Evolutionary conservation across 2,888 invertebrate genomes (phyloP).

Genomic region (Monopis laevigella): DNA sequence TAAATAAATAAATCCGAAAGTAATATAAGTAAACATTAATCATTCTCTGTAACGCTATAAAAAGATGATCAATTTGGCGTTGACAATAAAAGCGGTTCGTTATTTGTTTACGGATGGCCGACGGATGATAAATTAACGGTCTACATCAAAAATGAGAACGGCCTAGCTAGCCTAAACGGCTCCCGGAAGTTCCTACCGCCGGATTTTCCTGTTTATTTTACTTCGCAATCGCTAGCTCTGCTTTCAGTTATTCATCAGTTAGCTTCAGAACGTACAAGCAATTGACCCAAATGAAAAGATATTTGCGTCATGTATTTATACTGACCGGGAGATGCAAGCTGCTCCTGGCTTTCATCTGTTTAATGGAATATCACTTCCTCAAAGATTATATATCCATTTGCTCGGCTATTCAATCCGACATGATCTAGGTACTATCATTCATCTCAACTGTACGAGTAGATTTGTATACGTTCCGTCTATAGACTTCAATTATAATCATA

Average conservation of each 20-base stretch:
- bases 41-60: too few relatives aligned
- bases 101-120: constrained; percentile 10
- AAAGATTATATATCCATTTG: too few relatives aligned
- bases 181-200: constrained; percentile 11
- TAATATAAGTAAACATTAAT: too few relatives aligned
- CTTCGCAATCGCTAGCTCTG: constrained; percentile 10
- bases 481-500: too few relatives aligned
- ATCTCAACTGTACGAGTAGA: too few relatives aligned
- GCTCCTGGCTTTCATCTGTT: constrained; percentile 5
- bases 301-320: constrained; percentile 4
- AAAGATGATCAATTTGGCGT: constrained; percentile 10
- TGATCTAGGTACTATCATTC: too few relatives aligned
- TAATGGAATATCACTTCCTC: constrained; percentile 9
- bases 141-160: constrained; percentile 6
- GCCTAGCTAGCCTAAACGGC: constrained; percentile 13
- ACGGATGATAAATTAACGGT: constrained; percentile 7
- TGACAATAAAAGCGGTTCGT: constrained; percentile 10
- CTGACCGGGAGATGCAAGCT: background rate
- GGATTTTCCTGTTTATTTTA: constrained; percentile 14
- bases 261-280: constrained; percentile 5
- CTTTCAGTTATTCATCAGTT: constrained; percentile 13
- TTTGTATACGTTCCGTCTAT: too few relatives aligned
- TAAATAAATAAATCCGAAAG: too few relatives aligned
- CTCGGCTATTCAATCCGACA: too few relatives aligned
- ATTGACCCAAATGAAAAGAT: constrained; percentile 13